phyloP scores from a whole-genome alignment of 2,797 vertebrate species.

The Periophthalmus magnuspinnatus region DNA sequence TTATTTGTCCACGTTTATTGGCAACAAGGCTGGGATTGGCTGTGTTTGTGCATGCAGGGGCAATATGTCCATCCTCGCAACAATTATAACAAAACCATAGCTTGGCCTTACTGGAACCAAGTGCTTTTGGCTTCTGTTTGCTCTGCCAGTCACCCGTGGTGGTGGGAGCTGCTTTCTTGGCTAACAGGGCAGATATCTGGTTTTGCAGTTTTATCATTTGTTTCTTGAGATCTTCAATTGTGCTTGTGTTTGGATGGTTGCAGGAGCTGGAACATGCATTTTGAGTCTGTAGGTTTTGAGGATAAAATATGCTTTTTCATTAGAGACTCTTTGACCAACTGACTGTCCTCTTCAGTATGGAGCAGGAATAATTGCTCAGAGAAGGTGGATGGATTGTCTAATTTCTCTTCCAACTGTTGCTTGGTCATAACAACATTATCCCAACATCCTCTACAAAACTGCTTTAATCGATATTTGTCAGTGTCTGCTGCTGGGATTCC shows the following conservation, averaged over 20 bases:
- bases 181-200: not conserved
- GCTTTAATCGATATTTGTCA: not conserved
- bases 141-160: not conserved
- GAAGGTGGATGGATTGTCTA: not conserved
- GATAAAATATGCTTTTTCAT: not conserved
- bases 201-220: not conserved
- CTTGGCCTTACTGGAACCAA: not conserved
- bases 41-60: not conserved
- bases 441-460: not conserved
- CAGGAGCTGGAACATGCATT: not conserved
- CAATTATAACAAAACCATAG: not conserved
- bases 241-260: not conserved
- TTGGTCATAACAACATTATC: not conserved
- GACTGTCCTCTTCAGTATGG: not conserved
- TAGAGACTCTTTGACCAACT: not conserved
- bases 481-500: not conserved
- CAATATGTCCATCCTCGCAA: slow-evolving; percentile 1
- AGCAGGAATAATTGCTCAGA: not conserved
- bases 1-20: not conserved
- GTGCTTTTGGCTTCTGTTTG: not conserved
- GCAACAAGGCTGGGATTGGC: not conserved
- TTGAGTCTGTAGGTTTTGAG: not conserved
- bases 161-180: not conserved
- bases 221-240: not conserved
- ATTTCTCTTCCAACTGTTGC: not conserved